phyloP scores from a whole-genome alignment of 2,888 invertebrate genomes.

The Papilio elwesi region DNA sequence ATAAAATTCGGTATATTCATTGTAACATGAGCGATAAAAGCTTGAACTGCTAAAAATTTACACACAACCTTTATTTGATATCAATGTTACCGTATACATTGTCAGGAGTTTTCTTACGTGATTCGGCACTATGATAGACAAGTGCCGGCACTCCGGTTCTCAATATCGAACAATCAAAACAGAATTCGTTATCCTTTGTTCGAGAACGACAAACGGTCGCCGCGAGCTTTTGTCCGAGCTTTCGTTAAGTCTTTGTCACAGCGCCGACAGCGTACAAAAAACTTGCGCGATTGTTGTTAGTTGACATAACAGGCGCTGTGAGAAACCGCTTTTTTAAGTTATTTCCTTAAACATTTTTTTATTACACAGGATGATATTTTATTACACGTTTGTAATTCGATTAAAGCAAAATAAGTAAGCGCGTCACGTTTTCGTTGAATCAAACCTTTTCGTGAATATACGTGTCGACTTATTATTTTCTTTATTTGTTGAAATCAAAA shows the following conservation, averaged over 20 bases:
- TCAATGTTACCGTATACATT: conserved; percentile 62
- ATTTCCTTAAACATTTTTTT: conserved; percentile 42
- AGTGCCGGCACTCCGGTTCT: conserved; percentile 67
- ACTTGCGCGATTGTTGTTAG: conserved; percentile 49
- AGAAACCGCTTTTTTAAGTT: conserved; percentile 60
- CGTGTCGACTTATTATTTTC: conserved; percentile 2
- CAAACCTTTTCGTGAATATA: conserved; percentile 4
- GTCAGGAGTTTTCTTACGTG: conserved; percentile 56
- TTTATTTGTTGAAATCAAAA: not conserved
- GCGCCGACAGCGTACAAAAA: conserved; percentile 62
- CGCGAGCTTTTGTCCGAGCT: conserved; percentile 70
- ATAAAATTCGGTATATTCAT: conserved; percentile 30
- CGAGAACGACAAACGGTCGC: conserved; percentile 57
- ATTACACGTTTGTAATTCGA: conserved; percentile 38
- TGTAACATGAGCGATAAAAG: conserved; percentile 32
- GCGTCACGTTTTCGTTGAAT: conserved; percentile 9
- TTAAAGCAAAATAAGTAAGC: conserved; percentile 22
- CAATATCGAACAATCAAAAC: conserved; percentile 76
- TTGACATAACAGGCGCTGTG: conserved; percentile 63
- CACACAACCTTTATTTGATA: conserved; percentile 25
- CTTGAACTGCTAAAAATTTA: conserved; percentile 18
- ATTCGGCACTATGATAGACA: conserved; percentile 64
- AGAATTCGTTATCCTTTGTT: conserved; percentile 64
- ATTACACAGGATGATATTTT: conserved; percentile 31
- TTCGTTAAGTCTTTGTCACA: conserved; percentile 55